Percentiles rank a stretch among this genome's conserved stretches.
phyloP scores from a whole-genome alignment of 2,888 invertebrate species.

The Pachydiplax longipennis region DNA sequence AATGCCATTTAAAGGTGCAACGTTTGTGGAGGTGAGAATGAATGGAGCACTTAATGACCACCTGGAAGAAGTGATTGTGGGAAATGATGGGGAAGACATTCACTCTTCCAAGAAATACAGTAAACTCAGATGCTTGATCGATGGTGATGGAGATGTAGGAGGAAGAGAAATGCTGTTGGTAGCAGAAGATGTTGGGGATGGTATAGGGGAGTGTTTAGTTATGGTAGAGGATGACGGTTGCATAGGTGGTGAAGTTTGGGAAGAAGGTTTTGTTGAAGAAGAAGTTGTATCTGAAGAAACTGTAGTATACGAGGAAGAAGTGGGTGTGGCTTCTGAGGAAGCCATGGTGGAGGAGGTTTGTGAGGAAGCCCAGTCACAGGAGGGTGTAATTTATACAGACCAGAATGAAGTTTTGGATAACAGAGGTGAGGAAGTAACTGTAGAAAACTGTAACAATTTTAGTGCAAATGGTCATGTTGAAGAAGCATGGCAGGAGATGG shows the following conservation, averaged over 20 bases:
- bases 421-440: neutral
- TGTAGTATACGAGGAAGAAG: slow-evolving; percentile 6
- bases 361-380: neutral
- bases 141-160: neutral
- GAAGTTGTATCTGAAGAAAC: slow-evolving; percentile 23
- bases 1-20: slow-evolving; percentile 16
- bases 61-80: slow-evolving; percentile 7
- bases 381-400: neutral
- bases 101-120: neutral
- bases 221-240: slow-evolving; percentile 32
- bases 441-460: neutral
- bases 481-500: neutral
- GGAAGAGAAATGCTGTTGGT: slow-evolving; percentile 28
- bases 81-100: neutral
- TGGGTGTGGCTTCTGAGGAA: neutral
- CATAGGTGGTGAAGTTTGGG: slow-evolving; percentile 17
- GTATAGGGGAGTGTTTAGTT: slow-evolving; percentile 23
- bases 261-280: slow-evolving; percentile 3
- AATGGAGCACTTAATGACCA: slow-evolving; percentile 24
- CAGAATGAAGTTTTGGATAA: neutral
- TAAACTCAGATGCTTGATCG: slow-evolving; percentile 9
- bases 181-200: slow-evolving; percentile 28
- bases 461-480: neutral
- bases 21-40: slow-evolving; percentile 33
- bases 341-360: neutral